Conservation (phyloP, 2,797 vertebrate genomes). For the Helarctos malayanus region DNA sequence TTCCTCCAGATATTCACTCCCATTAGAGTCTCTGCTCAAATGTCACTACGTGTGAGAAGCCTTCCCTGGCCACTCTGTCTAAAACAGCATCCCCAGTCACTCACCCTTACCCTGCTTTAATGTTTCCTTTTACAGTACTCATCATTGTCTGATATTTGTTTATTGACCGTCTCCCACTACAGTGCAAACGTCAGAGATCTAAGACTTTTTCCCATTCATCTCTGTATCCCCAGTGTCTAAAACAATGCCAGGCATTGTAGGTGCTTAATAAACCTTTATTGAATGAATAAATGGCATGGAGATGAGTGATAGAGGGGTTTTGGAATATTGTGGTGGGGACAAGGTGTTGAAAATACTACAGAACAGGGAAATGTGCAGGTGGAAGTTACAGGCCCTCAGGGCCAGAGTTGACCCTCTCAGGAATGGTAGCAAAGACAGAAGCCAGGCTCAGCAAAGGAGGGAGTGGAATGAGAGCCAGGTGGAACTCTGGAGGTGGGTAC, state of each 20-base stretch:
- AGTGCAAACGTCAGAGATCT: background rate
- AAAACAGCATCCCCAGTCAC: background rate
- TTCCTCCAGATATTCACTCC: slow-evolving; percentile 16
- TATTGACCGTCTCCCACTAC: background rate
- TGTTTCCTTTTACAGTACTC: background rate
- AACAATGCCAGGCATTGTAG: slow-evolving; percentile 3
- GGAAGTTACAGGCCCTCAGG: background rate
- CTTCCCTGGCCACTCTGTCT: slow-evolving; percentile 7
- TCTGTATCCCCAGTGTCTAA: background rate
- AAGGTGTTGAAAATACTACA: slow-evolving; percentile 3
- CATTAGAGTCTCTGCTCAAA: slow-evolving; percentile 34
- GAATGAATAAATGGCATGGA: background rate
- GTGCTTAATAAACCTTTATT: slow-evolving; percentile 29
- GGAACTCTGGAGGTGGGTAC: background rate
- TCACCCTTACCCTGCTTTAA: background rate
- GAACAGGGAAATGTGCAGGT: slow-evolving; percentile 22
- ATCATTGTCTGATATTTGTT: slow-evolving; percentile 4
- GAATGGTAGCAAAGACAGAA: background rate
- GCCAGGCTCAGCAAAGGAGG: background rate
- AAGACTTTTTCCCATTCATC: background rate
- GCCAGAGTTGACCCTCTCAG: background rate
- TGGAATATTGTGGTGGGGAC: background rate
- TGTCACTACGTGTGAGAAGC: background rate
- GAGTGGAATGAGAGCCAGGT: background rate
- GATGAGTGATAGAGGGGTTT: background rate